Evolutionary conservation across 2,113 vertebrate genomes (phyloP).

Genomic region (Tragelaphus buxtoni): DNA sequence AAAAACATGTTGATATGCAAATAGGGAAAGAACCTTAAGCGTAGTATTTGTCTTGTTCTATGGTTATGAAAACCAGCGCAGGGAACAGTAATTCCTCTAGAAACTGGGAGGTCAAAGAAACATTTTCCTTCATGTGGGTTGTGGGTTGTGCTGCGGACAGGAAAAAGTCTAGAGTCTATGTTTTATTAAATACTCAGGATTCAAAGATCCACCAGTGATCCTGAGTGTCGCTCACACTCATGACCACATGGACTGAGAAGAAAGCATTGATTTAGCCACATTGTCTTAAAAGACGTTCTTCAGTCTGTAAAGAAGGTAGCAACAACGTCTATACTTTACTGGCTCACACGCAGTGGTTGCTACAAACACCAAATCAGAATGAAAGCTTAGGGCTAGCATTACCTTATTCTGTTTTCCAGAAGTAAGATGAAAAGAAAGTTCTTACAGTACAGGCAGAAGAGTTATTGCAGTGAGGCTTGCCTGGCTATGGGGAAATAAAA

Average conservation of each 20-base stretch:
- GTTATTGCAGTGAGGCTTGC: not conserved
- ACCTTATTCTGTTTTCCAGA: not conserved
- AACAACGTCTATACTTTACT: not conserved
- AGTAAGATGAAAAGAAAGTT: not conserved
- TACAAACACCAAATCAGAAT: not conserved
- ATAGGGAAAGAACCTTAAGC: not conserved
- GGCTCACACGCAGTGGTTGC: not conserved
- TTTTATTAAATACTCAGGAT: not conserved
- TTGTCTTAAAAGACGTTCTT: not conserved
- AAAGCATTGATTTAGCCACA: not conserved
- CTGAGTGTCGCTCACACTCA: not conserved
- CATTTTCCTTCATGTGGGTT: not conserved
- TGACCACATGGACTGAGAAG: not conserved
- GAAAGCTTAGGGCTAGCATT: not conserved
- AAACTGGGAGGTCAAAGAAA: not conserved
- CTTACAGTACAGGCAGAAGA: not conserved
- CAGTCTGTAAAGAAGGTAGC: not conserved
- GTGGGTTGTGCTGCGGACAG: not conserved
- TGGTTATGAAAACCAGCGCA: not conserved
- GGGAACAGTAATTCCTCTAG: not conserved
- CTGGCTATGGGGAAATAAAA: not conserved
- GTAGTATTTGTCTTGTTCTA: not conserved
- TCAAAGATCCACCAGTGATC: not conserved
- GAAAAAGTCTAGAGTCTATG: not conserved
- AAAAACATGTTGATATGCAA: slow-evolving; percentile 18